phyloP scores from a whole-genome alignment of 2,888 invertebrate genomes.

The Pristionchus fissidentatus region DNA sequence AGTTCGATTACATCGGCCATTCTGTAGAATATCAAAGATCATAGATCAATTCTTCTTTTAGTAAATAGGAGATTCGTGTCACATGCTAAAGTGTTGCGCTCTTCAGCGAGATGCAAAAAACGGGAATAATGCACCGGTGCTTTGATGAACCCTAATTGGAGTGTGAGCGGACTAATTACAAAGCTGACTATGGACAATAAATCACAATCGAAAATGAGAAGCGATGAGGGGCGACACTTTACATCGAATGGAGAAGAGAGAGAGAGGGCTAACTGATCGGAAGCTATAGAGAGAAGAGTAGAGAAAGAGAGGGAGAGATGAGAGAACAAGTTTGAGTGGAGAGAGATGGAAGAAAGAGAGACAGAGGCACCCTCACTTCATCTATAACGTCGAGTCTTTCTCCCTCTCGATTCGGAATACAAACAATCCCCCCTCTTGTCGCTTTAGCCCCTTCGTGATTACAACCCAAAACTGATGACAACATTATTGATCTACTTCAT shows the following conservation, averaged over 20 bases:
- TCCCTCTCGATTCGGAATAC: neutral
- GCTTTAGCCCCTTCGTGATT: slow-evolving; percentile 25
- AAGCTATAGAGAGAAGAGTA: neutral
- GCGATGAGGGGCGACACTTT: slow-evolving; percentile 15
- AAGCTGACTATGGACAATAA: neutral
- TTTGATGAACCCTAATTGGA: neutral
- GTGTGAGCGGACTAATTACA: neutral
- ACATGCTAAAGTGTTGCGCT: neutral
- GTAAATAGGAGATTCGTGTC: no score
- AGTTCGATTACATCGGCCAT: slow-evolving; percentile 31
- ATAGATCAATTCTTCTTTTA: neutral
- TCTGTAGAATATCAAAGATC: neutral
- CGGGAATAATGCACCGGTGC: slow-evolving; percentile 18
- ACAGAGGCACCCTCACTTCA: neutral
- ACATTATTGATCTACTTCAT: no score
- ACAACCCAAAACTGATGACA: slow-evolving; percentile 16
- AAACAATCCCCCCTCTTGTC: slow-evolving; percentile 42
- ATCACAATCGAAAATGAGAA: slow-evolving; percentile 39
- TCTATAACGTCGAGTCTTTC: neutral
- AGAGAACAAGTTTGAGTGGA: slow-evolving; percentile 37
- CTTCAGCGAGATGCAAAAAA: neutral
- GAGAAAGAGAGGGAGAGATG: slow-evolving; percentile 26
- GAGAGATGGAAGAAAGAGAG: no score
- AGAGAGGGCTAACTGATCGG: slow-evolving; percentile 13
- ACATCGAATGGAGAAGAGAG: slow-evolving; percentile 25